Percentiles rank a stretch among this genome's conserved stretches.
phyloP scores from a whole-genome alignment of 2,797 vertebrate species.

The Adrianichthys oophorus region DNA sequence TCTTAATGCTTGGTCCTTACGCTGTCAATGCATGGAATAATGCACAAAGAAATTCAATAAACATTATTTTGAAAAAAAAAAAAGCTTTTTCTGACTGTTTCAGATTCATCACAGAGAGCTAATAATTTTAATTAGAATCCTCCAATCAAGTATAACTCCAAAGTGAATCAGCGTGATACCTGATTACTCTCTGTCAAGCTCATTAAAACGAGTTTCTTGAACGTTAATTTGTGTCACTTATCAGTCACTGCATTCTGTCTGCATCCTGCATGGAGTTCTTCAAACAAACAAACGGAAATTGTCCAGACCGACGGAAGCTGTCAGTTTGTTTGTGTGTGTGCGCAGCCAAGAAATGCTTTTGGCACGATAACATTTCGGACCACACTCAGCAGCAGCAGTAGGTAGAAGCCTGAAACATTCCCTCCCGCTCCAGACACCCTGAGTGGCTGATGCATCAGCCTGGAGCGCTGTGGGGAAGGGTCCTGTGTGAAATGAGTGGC shows the following conservation, averaged over 20 bases:
- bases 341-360: slow-evolving; percentile 39
- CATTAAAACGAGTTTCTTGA: slow-evolving; percentile 15
- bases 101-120: slow-evolving; percentile 16
- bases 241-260: slow-evolving; percentile 12
- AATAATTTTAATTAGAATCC: slow-evolving; percentile 38
- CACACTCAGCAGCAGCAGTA: slow-evolving; percentile 21
- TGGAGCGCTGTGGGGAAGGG: slow-evolving; percentile 26
- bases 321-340: slow-evolving; percentile 1
- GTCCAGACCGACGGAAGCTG: slow-evolving; percentile 9
- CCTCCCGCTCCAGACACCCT: slow-evolving; percentile 22
- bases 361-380: slow-evolving; percentile 31
- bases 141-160: slow-evolving; percentile 19
- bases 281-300: slow-evolving; percentile 5
- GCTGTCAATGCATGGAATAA: slow-evolving; percentile 41
- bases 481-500: slow-evolving; percentile 31
- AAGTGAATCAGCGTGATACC: slow-evolving; percentile 14
- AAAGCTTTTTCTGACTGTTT: slow-evolving; percentile 36
- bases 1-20: slow-evolving; percentile 46
- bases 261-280: slow-evolving; percentile 18
- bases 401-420: slow-evolving; percentile 50
- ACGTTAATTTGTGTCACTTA: slow-evolving; percentile 15
- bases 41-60: slow-evolving; percentile 52
- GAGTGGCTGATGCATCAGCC: slow-evolving; percentile 42
- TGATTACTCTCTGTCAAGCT: slow-evolving; percentile 16
- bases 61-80: slow-evolving; percentile 43